Conservation (phyloP, 2,888 invertebrate species). For the Nephrocerus scutellatus region DNA sequence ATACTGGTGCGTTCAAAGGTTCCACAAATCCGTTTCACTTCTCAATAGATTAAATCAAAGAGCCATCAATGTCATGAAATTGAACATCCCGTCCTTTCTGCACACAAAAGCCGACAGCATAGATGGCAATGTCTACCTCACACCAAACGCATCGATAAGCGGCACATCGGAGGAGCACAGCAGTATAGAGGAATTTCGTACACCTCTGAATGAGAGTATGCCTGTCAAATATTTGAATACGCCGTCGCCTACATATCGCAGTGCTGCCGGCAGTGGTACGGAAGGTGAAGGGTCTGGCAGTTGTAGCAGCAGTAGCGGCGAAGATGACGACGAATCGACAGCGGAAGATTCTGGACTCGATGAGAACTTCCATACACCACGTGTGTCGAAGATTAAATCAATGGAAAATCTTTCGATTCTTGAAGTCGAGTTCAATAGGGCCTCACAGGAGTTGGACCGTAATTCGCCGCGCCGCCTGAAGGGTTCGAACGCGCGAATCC, state of each 20-base stretch:
- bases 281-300: conserved; percentile 28
- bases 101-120: conserved; percentile 15
- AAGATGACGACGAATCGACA: conserved; percentile 29
- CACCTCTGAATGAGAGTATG: conserved; percentile 42
- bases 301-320: conserved; percentile 13
- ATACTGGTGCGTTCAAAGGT: conserved; percentile 33
- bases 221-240: conserved; percentile 30
- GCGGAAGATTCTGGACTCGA: conserved; percentile 44
- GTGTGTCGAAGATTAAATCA: conserved; percentile 46
- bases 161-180: conserved; percentile 27
- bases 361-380: conserved; percentile 45
- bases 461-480: conserved; percentile 43
- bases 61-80: conserved; percentile 44
- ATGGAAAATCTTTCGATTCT: conserved; percentile 46
- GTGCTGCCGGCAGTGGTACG: conserved; percentile 27
- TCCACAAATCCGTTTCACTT: conserved; percentile 48
- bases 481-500: conserved; percentile 30
- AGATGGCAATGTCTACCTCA: conserved; percentile 37
- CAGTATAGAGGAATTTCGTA: conserved; percentile 41
- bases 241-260: conserved; percentile 30
- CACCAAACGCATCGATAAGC: conserved; percentile 43
- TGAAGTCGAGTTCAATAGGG: conserved; percentile 45
- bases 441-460: conserved; percentile 42
- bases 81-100: conserved; percentile 40
- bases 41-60: conserved; percentile 48